These are phyloP conservation scores for Tapera naevia DNA, from an alignment of 2,797 vertebrate species.

Conservation along the genomic window DNA sequence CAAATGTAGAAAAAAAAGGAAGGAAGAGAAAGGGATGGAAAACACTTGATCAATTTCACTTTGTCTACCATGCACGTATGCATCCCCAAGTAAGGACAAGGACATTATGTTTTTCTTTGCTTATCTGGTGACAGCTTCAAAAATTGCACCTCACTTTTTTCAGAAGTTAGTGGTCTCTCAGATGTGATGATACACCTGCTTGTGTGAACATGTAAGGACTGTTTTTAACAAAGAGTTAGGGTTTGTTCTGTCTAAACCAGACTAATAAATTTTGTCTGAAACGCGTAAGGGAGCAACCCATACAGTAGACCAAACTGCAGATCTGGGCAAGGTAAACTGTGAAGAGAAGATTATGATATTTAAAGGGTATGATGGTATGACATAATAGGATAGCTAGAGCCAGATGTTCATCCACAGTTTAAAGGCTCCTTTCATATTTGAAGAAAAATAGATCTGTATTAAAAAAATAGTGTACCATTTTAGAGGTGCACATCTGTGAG, in stretches of 20 bases:
- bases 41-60: neutral
- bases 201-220: neutral
- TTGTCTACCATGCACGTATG: rapidly evolving
- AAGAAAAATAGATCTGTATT: neutral
- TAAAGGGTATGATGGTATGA: neutral
- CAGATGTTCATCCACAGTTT: neutral
- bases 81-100: neutral
- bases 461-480: neutral
- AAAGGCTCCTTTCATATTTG: neutral
- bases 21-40: neutral
- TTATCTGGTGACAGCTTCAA: neutral
- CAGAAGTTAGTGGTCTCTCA: neutral
- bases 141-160: neutral
- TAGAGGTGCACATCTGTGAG: neutral
- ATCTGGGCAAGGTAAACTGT: neutral
- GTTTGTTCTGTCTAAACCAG: neutral
- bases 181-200: neutral
- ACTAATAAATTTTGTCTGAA: neutral
- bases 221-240: neutral
- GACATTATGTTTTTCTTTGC: neutral
- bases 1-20: neutral
- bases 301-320: neutral
- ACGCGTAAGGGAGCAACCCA: neutral
- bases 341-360: neutral
- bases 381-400: neutral